Base-by-base conservation (phyloP, 2,113 vertebrate genomes). In the Pheucticus melanocephalus region DNA sequence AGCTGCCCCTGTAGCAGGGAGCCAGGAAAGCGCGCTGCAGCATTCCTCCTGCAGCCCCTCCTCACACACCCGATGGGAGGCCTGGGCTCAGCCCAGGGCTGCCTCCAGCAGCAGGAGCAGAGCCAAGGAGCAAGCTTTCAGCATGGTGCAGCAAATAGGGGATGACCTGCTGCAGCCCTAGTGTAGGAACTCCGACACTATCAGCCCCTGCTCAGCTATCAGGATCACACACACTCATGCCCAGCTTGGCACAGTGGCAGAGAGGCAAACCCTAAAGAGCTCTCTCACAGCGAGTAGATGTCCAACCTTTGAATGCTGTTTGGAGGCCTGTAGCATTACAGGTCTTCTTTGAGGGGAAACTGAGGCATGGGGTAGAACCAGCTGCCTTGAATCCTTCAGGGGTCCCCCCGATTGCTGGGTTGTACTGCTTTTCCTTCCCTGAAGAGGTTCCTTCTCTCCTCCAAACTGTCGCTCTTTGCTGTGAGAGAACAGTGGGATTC, bases 231-330 rank as follows among this genome's bases (percentile, higher is more conserved):
- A 17, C 20, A 4, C 9, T 56, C 20, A 0, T 35, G 16, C 35
- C 33, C 44, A 21, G 37, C 44, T 91, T 35, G 2, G 71, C 48
- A 3, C 1, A 2, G 20, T 28, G 64, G 18, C 0, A 0, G 28
- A 35, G 7, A 7, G 54, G n/a, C 60, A 40, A 35, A 18, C 3
- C 24, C 28, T 13, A 2, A 23, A 63, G 42, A 63, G 61, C 59
- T 82, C 8, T 1, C 24, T 42, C 10, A 0, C 50, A 28, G 50
- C n/a, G 21, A 54, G 23, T 6, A 45, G 50, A 33, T 6, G 2
- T 42, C 90, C 59, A 31, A 0, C 20, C 61, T 71, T 45, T 39
- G 68, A 30, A 37, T 9, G 3, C 66, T 30, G 14, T 23, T 7
- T 27, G 50, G 45, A 75, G 42, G 12, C 45, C 60, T 59, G 45